Evolutionary conservation across 2,113 vertebrate species (phyloP), one percentile per base, ranked within the genome.

Genomic region (Sinocyclocheilus maitianheensis): DNA sequence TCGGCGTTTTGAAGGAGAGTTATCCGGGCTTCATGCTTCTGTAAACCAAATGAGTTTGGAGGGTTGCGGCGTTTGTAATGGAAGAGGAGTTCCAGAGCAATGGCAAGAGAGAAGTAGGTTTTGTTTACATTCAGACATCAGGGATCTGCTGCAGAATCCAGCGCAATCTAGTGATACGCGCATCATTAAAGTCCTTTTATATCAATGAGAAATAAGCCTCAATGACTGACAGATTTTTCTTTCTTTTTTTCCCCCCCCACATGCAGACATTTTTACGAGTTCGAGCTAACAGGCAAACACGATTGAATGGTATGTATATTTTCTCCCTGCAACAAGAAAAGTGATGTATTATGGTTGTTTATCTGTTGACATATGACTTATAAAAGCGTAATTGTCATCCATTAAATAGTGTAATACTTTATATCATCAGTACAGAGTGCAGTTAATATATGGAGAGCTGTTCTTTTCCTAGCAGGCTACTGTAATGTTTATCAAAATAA

Each of bases 211-310:
- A 71, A 71, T 40, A 26, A 85, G 84, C 10, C 24, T 43, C 3
- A 34, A 37, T 37, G 3, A 90, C 90, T 94, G 87, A 92, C 75
- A 85, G 55, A 2, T 90, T 89, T 86, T 93, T 85, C 87, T 91
- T 92, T 93, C 76, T 89, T 83, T 16, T 58, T 89, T 78, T 89
- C 81, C 91, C 2, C 43, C 43, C 40, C 85, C 85, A 72, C 88
- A 86, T 94, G 72, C 94, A 99, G 98, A 99, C 98, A 86, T 99
- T 99, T 94, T 94, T 99, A 95, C 96, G 98, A 93, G 98, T 99
- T 92, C 95, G 98, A 90, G 97, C 98, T 90, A 99, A 99, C 94
- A 96, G 98, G 92, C 98, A 99, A 94, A 98, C 98, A 82, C 95
- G 98, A 92, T 94, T 99, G 96, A 99, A 99, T 96, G 98, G 98